Conservation (phyloP, 1,140 invertebrate genomes). For the Sinonovacula constricta region DNA sequence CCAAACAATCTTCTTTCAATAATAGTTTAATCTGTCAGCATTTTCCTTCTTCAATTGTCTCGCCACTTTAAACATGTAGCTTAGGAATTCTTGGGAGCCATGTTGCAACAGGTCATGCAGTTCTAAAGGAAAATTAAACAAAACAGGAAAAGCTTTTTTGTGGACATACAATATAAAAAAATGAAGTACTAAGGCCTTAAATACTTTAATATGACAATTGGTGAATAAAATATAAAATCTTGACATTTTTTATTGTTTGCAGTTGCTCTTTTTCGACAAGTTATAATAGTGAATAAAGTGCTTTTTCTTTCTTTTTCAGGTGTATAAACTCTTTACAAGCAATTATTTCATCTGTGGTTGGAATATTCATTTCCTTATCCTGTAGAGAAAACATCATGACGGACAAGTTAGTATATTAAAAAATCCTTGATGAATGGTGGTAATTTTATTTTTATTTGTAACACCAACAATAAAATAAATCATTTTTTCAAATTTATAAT, state of each 20-base stretch:
- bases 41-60: too few species aligned
- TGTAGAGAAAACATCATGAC: slow-evolving; percentile 64
- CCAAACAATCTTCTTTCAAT: too few species aligned
- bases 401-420: slow-evolving; percentile 58
- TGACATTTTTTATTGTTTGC: neutral
- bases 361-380: slow-evolving; percentile 51
- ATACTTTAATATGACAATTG: neutral
- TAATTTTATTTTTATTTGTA: neutral
- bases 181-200: neutral
- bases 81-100: too few species aligned
- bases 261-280: neutral
- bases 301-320: slow-evolving; percentile 55
- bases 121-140: neutral
- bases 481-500: slow-evolving; percentile 2
- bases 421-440: neutral
- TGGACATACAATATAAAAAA: neutral
- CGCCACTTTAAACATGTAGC: too few species aligned
- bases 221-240: neutral
- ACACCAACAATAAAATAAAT: neutral
- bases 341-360: slow-evolving; percentile 55
- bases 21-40: too few species aligned
- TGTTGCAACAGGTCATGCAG: too few species aligned
- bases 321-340: slow-evolving; percentile 64
- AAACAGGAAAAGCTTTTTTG: neutral
- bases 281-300: neutral